Conservation (phyloP, 2,797 vertebrate genomes). For the Tangara arthus region DNA sequence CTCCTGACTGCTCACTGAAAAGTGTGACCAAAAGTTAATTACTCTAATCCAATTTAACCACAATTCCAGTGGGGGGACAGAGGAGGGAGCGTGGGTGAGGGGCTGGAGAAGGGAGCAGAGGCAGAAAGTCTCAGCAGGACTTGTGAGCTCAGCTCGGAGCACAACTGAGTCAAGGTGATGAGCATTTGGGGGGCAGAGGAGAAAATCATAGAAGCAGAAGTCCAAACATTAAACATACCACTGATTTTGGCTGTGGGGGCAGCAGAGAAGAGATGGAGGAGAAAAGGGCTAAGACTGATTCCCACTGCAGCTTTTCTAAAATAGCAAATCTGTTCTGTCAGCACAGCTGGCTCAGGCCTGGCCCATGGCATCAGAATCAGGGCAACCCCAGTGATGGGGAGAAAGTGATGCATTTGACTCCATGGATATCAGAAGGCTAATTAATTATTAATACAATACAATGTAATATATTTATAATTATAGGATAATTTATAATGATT, state of each 20-base stretch:
- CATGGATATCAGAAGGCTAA: background rate
- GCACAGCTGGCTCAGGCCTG: background rate
- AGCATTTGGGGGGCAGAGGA: background rate
- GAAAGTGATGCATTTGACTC: background rate
- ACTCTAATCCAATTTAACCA: slow-evolving; percentile 39
- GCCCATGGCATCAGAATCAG: background rate
- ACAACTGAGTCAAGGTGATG: background rate
- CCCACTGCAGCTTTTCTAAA: background rate
- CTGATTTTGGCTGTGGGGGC: background rate
- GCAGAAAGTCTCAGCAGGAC: background rate
- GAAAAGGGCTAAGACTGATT: background rate
- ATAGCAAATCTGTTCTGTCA: background rate
- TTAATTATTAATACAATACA: background rate
- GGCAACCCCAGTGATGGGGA: background rate
- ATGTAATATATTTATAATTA: no score
- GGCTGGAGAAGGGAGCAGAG: background rate
- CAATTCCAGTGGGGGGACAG: background rate
- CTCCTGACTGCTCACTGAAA: slow-evolving; percentile 7
- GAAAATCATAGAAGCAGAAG: background rate
- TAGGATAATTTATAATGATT: no score
- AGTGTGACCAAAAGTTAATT: slow-evolving; percentile 51
- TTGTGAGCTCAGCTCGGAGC: background rate
- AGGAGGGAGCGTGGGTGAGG: background rate
- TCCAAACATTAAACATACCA: background rate
- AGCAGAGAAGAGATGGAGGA: background rate